Evolutionary conservation across 2,113 vertebrate genomes (phyloP).

Genomic region (Poeciliopsis retropinna): DNA sequence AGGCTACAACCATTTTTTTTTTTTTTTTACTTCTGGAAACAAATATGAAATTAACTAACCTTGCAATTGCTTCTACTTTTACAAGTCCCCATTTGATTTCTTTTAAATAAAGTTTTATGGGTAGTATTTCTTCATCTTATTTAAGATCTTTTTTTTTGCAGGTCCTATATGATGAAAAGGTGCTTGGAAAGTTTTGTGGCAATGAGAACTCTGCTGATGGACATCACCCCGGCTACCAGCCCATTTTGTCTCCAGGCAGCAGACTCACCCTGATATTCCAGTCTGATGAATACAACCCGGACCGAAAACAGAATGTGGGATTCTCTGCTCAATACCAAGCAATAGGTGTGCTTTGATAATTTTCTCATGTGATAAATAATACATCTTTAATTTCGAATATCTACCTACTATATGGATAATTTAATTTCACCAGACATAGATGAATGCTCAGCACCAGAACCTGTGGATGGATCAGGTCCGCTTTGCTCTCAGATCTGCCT

Average conservation of each 20-base stretch:
- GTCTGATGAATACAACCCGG: slow-evolving; percentile 87
- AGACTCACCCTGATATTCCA: slow-evolving; percentile 84
- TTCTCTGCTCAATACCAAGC: slow-evolving; percentile 90
- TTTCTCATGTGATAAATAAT: neutral
- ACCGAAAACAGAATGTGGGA: slow-evolving; percentile 77
- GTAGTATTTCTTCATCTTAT: neutral
- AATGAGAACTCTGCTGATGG: slow-evolving; percentile 76
- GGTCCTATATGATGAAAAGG: slow-evolving; percentile 83
- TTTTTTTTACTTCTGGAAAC: neutral
- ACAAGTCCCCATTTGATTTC: neutral
- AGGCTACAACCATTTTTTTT: neutral
- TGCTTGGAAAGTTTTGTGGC: slow-evolving; percentile 89
- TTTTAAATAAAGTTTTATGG: neutral
- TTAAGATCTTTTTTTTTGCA: slow-evolving; percentile 42
- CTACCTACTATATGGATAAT: neutral
- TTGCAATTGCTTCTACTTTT: neutral
- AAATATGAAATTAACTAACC: neutral
- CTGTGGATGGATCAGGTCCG: slow-evolving; percentile 57
- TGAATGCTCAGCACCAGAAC: slow-evolving; percentile 66
- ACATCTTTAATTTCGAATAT: neutral
- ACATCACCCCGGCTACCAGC: slow-evolving; percentile 79
- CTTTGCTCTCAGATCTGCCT: slow-evolving; percentile 90
- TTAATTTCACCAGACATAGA: slow-evolving; percentile 69
- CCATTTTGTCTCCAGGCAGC: slow-evolving; percentile 84
- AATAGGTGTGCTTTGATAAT: slow-evolving; percentile 74